Percentiles rank a stretch among this genome's conserved stretches.
Evolutionary conservation across 2,888 invertebrate species (phyloP).

Genomic region (Branchipolynoe longqiensis): DNA sequence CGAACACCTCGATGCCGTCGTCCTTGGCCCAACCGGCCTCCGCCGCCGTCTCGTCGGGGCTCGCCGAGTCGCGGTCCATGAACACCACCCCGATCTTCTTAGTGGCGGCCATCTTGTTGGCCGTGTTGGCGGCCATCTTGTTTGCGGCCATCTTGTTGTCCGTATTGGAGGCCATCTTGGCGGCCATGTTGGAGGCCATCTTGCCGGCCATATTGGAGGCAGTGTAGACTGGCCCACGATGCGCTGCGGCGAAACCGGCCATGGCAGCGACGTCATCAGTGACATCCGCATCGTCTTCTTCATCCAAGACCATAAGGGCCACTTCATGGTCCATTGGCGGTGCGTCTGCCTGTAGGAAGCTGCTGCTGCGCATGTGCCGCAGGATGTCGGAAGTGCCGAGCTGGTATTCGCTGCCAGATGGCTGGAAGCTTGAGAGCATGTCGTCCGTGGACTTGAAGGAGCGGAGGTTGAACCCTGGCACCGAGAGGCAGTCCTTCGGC

Average conservation of each 20-base stretch:
- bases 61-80: slow-evolving; percentile 65
- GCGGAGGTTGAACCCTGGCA: slow-evolving; percentile 68
- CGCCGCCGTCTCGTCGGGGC: slow-evolving; percentile 3
- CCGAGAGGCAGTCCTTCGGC: slow-evolving; percentile 67
- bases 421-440: slow-evolving; percentile 17
- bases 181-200: background rate
- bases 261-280: background rate
- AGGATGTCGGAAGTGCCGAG: slow-evolving; percentile 35
- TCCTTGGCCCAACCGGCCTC: slow-evolving; percentile 53
- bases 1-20: slow-evolving; percentile 70
- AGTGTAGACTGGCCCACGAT: background rate
- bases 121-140: slow-evolving; percentile 56
- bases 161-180: background rate
- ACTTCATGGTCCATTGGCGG: background rate
- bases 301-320: background rate
- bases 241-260: background rate
- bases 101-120: slow-evolving; percentile 64
- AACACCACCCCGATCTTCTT: slow-evolving; percentile 73
- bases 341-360: background rate
- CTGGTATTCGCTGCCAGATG: background rate
- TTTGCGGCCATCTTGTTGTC: slow-evolving; percentile 20
- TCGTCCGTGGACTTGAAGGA: slow-evolving; percentile 62
- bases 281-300: background rate
- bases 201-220: background rate
- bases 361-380: slow-evolving; percentile 36